phyloP scores from a whole-genome alignment of 2,797 vertebrate genomes.

The Lerista edwardsae region DNA sequence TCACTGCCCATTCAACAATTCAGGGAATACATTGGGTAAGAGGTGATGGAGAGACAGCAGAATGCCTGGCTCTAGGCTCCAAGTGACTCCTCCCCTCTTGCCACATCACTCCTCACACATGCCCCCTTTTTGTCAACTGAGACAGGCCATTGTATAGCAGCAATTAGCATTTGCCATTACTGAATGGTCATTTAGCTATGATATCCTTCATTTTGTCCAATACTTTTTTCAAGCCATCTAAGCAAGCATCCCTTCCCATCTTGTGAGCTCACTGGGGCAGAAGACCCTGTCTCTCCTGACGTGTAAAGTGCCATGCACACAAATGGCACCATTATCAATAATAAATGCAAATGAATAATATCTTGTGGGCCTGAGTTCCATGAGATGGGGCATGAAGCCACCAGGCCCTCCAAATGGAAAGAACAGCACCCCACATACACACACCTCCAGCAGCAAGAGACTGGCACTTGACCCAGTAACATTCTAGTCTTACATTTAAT shows the following conservation, averaged over 20 bases:
- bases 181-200: neutral
- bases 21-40: no score
- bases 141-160: neutral
- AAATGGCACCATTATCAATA: neutral
- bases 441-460: neutral
- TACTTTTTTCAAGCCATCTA: neutral
- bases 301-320: neutral
- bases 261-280: no score
- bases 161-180: neutral
- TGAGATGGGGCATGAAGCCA: fast-evolving
- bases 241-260: neutral
- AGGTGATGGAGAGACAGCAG: no score
- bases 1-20: no score
- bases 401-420: neutral
- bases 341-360: no score
- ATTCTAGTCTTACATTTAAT: conserved; percentile 36
- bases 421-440: neutral
- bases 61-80: no score
- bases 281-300: neutral
- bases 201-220: neutral
- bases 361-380: neutral
- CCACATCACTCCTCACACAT: no score
- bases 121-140: no score
- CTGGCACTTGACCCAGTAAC: conserved; percentile 5
- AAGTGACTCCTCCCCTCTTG: no score